phyloP scores from a whole-genome alignment of 2,113 vertebrate species.

The Hemiscyllium ocellatum region DNA sequence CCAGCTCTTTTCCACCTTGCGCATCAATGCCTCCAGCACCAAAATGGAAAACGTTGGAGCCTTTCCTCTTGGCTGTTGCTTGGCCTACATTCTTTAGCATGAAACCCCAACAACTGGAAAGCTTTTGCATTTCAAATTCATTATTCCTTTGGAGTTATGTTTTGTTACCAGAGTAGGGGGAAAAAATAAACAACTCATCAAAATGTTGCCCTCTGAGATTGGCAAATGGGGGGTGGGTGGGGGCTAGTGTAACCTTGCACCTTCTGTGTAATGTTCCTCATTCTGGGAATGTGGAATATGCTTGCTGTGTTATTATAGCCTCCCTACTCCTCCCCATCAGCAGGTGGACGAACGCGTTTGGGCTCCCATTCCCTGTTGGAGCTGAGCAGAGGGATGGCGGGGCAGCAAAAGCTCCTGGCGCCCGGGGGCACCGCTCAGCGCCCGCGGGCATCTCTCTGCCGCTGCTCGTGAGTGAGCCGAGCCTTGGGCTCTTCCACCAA shows the following conservation, averaged over 20 bases:
- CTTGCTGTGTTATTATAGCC: background rate
- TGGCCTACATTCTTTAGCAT: background rate
- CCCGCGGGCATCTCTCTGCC: background rate
- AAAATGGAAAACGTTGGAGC: background rate
- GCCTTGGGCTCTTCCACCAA: constrained; percentile 25
- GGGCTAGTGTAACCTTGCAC: background rate
- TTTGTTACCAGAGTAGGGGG: background rate
- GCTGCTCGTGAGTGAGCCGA: background rate
- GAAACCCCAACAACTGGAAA: background rate
- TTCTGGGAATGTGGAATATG: background rate
- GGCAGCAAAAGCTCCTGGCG: background rate
- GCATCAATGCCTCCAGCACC: background rate
- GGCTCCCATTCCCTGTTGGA: background rate
- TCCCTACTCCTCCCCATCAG: no score
- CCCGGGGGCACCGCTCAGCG: background rate
- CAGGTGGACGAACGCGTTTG: background rate
- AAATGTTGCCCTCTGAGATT: background rate
- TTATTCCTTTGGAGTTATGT: background rate
- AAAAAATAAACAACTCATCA: background rate
- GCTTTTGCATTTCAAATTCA: background rate
- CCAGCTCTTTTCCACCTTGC: background rate
- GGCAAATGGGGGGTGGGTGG: background rate
- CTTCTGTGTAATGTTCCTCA: background rate
- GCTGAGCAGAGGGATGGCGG: background rate
- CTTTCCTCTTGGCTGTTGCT: background rate